phyloP scores from a whole-genome alignment of 2,797 vertebrate species.

The Manis crassicaudata region DNA sequence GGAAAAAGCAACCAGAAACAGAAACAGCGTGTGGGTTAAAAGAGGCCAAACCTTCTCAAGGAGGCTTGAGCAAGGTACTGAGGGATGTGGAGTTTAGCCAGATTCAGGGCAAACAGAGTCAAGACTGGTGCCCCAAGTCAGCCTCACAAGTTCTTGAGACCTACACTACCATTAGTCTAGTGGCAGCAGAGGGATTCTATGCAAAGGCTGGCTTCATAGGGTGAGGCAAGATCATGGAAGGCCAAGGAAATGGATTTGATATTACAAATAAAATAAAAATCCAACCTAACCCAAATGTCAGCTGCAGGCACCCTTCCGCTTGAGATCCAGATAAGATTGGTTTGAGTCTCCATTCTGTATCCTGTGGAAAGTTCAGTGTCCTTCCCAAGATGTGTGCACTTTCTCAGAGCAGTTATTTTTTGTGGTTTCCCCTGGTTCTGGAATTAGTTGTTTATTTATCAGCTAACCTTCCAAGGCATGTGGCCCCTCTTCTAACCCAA shows the following conservation, averaged over 20 bases:
- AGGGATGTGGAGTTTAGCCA: neutral
- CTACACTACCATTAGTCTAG: neutral
- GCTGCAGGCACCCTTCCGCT: conserved; percentile 40
- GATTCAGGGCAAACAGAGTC: neutral
- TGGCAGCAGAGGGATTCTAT: neutral
- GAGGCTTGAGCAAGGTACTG: neutral
- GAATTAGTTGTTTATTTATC: conserved; percentile 32
- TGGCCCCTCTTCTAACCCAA: neutral
- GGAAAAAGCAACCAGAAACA: neutral
- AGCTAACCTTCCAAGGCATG: neutral
- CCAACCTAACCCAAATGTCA: conserved; percentile 14
- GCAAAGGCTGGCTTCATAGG: neutral
- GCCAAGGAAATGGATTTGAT: conserved; percentile 27
- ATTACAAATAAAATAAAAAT: conserved; percentile 63
- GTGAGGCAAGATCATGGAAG: neutral
- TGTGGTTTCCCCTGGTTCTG: conserved; percentile 20
- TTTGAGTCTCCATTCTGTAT: conserved; percentile 42
- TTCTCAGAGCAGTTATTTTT: conserved; percentile 37
- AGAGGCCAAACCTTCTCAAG: neutral
- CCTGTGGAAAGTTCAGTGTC: conserved; percentile 58
- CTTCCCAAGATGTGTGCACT: neutral
- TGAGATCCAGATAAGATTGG: conserved; percentile 71
- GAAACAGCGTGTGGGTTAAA: neutral
- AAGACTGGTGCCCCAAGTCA: neutral
- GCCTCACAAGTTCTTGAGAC: neutral